Percentiles rank a stretch among this genome's conserved stretches.
Conservation (phyloP, 2,113 vertebrate genomes). For the Oreochromis niloticus region DNA sequence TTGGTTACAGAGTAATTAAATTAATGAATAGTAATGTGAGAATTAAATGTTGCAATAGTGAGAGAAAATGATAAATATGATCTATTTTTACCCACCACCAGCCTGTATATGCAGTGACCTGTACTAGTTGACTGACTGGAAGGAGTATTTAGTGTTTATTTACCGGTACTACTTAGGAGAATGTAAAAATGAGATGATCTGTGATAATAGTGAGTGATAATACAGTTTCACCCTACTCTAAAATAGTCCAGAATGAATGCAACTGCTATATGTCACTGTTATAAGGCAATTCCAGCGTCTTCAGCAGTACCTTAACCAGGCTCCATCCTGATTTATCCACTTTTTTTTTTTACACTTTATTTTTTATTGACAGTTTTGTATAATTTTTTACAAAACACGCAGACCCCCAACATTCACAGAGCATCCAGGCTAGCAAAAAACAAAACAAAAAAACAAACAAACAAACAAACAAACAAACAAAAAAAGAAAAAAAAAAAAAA, state of each 20-base stretch:
- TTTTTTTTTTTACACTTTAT: too few species aligned
- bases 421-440: too few species aligned
- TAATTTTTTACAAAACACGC: too few species aligned
- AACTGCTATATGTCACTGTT: not conserved
- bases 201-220: not conserved
- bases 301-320: not conserved
- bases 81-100: not conserved
- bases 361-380: too few species aligned
- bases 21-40: constrained; percentile 43
- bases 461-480: too few species aligned
- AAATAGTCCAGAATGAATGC: not conserved
- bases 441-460: too few species aligned
- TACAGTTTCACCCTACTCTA: not conserved
- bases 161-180: not conserved
- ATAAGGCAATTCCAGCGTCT: not conserved
- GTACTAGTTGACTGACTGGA: not conserved
- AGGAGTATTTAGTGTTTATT: not conserved
- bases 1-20: constrained; percentile 22
- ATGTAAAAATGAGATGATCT: not conserved
- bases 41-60: constrained; percentile 21
- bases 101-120: not conserved
- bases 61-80: constrained; percentile 18
- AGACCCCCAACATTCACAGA: too few species aligned
- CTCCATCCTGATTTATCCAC: not conserved
- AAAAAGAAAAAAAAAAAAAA: too few species aligned